Percentiles rank a stretch among this genome's conserved stretches.
These are phyloP conservation scores for Olivierus martensii DNA, from an alignment of 1,140 invertebrate species.

Conservation along the genomic window DNA sequence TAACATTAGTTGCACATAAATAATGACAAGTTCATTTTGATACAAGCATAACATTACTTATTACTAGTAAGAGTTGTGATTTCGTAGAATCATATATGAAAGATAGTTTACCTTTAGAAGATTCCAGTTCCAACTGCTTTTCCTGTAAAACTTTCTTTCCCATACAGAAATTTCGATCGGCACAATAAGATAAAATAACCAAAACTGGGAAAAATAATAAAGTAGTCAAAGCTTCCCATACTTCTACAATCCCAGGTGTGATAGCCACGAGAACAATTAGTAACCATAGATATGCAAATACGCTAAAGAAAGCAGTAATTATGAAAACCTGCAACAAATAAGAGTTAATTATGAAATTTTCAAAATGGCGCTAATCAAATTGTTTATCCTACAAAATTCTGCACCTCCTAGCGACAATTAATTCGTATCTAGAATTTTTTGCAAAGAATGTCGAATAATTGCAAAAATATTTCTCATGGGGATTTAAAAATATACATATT, in stretches of 20 bases:
- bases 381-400: too few species aligned
- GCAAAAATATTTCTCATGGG: too few species aligned
- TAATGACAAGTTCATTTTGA: too few species aligned
- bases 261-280: constrained; percentile 38
- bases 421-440: too few species aligned
- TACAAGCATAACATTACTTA: too few species aligned
- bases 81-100: background rate
- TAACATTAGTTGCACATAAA: too few species aligned
- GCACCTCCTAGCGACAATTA: too few species aligned
- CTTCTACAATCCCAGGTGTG: constrained; percentile 37
- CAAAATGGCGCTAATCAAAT: too few species aligned
- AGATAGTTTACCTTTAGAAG: constrained; percentile 15
- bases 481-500: too few species aligned
- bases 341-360: background rate
- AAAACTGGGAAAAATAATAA: constrained; percentile 44
- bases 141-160: constrained; percentile 22
- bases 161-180: constrained; percentile 36
- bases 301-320: constrained; percentile 40
- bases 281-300: constrained; percentile 52
- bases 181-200: constrained; percentile 38
- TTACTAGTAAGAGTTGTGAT: background rate
- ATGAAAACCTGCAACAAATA: constrained; percentile 36
- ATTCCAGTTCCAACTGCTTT: constrained; percentile 32
- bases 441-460: too few species aligned
- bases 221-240: constrained; percentile 48